A percentile compares a stretch with the other conserved stretches of the same genome.
Evolutionary conservation across 2,888 invertebrate species (phyloP).

Genomic region (Ametastegia equiseti): DNA sequence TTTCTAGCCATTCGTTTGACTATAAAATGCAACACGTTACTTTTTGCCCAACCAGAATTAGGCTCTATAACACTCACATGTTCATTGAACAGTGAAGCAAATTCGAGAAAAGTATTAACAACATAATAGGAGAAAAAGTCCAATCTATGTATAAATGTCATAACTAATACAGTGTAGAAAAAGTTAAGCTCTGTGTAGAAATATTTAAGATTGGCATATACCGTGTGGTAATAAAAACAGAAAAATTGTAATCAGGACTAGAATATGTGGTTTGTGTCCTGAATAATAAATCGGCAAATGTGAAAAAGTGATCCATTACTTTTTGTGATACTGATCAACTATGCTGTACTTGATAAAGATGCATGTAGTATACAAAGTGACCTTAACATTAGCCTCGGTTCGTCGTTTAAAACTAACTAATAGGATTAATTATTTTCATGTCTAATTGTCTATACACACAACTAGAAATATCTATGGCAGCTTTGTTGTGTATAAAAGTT

Average conservation of each 20-base stretch:
- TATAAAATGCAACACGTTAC: not conserved
- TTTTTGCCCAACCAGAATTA: too few species aligned
- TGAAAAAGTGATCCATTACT: not conserved
- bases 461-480: constrained; percentile 39
- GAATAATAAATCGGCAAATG: not conserved
- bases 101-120: too few species aligned
- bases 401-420: not conserved
- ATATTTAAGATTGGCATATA: too few species aligned
- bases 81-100: too few species aligned
- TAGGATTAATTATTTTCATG: constrained; percentile 26
- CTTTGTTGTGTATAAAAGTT: constrained; percentile 36
- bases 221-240: too few species aligned
- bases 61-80: too few species aligned
- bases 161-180: too few species aligned
- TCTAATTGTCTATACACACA: constrained; percentile 8
- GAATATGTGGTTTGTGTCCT: not conserved
- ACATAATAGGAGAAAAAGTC: too few species aligned
- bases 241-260: not conserved
- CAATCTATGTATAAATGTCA: too few species aligned
- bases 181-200: too few species aligned
- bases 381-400: not conserved
- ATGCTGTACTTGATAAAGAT: constrained; percentile 23
- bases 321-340: constrained; percentile 2
- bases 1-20: not conserved
- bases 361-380: not conserved